These are phyloP conservation scores for Psilanteris sp. DNA, from an alignment of 1,140 invertebrate species.

Conservation along the genomic window DNA sequence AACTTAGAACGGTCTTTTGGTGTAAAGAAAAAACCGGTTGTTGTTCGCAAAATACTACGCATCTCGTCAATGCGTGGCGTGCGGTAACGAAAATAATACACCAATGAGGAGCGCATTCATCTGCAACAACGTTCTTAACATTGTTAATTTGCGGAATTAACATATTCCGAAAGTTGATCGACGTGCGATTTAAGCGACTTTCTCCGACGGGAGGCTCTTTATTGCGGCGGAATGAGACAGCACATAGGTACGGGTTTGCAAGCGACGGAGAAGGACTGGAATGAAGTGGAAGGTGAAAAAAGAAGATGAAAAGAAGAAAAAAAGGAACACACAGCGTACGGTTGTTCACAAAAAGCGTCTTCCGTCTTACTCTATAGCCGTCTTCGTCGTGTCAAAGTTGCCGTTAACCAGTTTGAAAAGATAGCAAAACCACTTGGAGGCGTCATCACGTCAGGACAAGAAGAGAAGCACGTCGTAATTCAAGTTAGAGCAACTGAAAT, in stretches of 20 bases:
- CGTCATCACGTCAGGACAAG: constrained; percentile 59
- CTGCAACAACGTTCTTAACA: constrained; percentile 23
- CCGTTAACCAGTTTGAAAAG: constrained; percentile 64
- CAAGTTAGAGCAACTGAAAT: constrained; percentile 62
- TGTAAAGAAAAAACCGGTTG: too few species aligned
- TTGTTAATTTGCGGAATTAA: constrained; percentile 19
- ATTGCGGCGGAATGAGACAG: constrained; percentile 5
- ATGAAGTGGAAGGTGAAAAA: background rate
- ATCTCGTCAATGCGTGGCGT: too few species aligned
- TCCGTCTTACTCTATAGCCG: constrained; percentile 6
- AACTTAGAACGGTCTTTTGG: too few species aligned
- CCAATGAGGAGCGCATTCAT: background rate
- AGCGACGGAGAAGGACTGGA: too few species aligned
- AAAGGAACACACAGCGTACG: constrained; percentile 12
- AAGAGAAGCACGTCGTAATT: constrained; percentile 63
- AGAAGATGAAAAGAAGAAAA: background rate
- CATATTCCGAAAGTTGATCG: constrained; percentile 47
- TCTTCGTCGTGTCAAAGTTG: constrained; percentile 56
- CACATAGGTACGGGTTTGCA: too few species aligned
- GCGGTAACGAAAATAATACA: too few species aligned
- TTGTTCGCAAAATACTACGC: too few species aligned
- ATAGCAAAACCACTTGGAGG: constrained; percentile 63
- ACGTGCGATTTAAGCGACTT: constrained; percentile 35
- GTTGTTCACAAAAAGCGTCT: constrained; percentile 40
- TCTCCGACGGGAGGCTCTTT: constrained; percentile 8